phyloP scores from a whole-genome alignment of 2,888 invertebrate species.

The Cremastinae sp. region DNA sequence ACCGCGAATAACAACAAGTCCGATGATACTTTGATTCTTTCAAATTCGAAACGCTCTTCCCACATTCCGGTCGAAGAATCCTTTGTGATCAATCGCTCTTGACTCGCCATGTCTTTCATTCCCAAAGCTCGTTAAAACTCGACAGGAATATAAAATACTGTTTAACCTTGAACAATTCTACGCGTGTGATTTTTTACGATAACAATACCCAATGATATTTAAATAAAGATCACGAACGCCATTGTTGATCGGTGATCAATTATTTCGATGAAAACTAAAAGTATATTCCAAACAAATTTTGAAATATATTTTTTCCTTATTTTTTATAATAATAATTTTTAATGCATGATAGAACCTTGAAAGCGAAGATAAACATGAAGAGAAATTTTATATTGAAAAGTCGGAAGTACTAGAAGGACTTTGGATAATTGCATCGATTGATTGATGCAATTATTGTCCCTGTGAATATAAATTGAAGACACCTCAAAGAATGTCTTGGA shows the following conservation, averaged over 20 bases:
- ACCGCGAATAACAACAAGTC: conserved; percentile 30
- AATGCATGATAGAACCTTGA: neutral
- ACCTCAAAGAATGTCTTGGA: conserved; percentile 17
- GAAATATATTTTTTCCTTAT: no score
- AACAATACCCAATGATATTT: conserved; percentile 21
- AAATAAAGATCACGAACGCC: conserved; percentile 45
- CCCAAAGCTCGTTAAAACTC: conserved; percentile 21
- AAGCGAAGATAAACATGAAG: neutral
- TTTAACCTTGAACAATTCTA: conserved; percentile 65
- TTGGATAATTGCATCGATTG: conserved; percentile 25
- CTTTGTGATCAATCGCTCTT: conserved; percentile 28
- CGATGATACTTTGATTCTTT: conserved; percentile 17
- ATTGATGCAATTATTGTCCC: conserved; percentile 39
- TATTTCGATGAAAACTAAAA: neutral
- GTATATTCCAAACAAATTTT: neutral
- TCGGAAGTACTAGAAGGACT: conserved; percentile 28
- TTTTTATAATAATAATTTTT: no score
- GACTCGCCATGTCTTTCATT: conserved; percentile 3
- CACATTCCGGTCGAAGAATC: no score
- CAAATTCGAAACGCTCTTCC: neutral
- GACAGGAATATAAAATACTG: conserved; percentile 60
- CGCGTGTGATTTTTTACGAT: conserved; percentile 59
- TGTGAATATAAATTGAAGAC: conserved; percentile 39
- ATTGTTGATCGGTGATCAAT: no score
- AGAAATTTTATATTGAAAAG: conserved; percentile 21